Conservation (phyloP, 2,888 invertebrate species). For the Stenolophus ochropezus region DNA sequence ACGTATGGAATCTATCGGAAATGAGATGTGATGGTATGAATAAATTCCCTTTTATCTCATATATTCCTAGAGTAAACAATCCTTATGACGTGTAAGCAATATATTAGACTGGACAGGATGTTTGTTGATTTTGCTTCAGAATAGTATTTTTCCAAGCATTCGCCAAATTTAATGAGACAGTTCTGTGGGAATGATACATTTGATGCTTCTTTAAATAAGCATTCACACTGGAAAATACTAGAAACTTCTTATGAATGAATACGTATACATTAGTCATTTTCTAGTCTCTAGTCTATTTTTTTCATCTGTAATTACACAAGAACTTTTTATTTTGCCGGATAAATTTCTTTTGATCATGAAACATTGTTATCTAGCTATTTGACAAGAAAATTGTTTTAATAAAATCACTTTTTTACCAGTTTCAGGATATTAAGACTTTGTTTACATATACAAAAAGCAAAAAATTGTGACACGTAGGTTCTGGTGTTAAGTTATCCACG, state of each 20-base stretch:
- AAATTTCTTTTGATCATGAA: too few species aligned
- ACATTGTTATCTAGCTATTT: too few species aligned
- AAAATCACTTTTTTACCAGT: too few species aligned
- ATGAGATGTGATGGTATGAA: background rate
- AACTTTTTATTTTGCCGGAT: too few species aligned
- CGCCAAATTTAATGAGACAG: background rate
- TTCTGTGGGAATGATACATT: background rate
- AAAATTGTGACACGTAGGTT: too few species aligned
- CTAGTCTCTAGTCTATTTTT: background rate
- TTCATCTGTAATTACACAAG: background rate
- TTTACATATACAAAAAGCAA: too few species aligned
- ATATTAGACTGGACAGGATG: background rate
- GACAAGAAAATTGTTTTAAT: too few species aligned
- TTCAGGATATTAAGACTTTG: too few species aligned
- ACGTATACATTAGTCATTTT: background rate
- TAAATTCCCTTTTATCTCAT: slow-evolving; percentile 38
- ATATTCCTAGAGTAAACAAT: background rate
- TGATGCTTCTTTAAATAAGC: background rate
- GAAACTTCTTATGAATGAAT: background rate
- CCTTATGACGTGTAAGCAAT: background rate
- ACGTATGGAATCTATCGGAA: slow-evolving; percentile 22
- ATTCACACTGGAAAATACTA: background rate
- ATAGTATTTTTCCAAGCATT: background rate
- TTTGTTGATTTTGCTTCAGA: background rate
- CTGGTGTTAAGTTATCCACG: too few species aligned